Evolutionary conservation across 2,113 vertebrate genomes (phyloP).

Genomic region (Columba janthina): DNA sequence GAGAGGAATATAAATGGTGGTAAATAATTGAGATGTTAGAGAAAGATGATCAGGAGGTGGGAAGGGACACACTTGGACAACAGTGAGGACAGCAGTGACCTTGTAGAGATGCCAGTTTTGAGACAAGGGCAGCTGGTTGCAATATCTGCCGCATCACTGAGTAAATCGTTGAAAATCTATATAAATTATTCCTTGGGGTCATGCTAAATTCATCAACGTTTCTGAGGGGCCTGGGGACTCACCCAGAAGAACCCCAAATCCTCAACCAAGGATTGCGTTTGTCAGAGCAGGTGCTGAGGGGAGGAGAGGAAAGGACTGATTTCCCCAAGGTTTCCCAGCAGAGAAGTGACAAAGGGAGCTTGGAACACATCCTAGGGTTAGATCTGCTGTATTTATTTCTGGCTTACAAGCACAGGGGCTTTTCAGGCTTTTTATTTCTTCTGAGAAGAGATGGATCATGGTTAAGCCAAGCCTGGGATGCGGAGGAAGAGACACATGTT

Average conservation of each 20-base stretch:
- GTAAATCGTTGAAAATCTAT: background rate
- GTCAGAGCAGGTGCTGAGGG: background rate
- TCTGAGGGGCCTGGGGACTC: background rate
- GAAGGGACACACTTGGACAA: background rate
- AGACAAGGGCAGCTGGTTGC: background rate
- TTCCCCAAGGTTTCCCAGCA: background rate
- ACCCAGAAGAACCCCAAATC: background rate
- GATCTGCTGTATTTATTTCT: background rate
- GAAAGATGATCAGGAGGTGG: background rate
- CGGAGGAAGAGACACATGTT: background rate
- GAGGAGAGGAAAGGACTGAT: background rate
- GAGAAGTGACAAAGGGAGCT: background rate
- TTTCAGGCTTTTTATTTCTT: background rate
- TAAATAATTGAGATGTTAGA: background rate
- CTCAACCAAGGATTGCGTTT: background rate
- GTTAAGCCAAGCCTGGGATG: background rate
- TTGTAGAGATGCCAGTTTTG: background rate
- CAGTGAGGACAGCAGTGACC: background rate
- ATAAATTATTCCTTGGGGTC: background rate
- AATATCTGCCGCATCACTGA: background rate
- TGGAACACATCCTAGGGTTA: background rate
- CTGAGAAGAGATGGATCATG: background rate
- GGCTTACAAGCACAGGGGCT: background rate
- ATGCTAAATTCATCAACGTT: background rate
- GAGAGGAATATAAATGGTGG: background rate